Evolutionary conservation across 1,140 invertebrate species (phyloP), one percentile per base, ranked within the genome.

Genomic region (Babylonia areolata): DNA sequence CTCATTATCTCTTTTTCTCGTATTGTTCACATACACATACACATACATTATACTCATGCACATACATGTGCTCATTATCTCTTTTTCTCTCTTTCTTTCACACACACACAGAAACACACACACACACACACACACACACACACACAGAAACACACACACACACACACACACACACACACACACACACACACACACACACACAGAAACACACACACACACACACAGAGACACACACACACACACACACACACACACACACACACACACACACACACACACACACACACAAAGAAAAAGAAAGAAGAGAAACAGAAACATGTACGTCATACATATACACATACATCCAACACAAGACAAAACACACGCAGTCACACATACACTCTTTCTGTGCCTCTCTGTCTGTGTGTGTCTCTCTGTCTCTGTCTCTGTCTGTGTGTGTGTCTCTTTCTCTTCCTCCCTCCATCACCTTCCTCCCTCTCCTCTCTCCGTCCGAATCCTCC

Each of bases 181-280:
- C 31, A 31, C 73, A 77, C 1, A 5, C 37, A 46, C 46, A 78
- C 42, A 46, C 75, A 51, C 54, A 33, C 42, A 46, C 54, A n/a
- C 42, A 33, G 6, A 28, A 23, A 33, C 33, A 11, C 58, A 64
- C 81, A 20, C 58, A 64, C 33, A 28, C 71, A 37, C 42, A n/a
- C 31, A 33, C 71, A n/a, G 1, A 35, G 20, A 33, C 64, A 40
- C 35, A 35, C 37, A 69, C 82, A 35, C 1, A 6, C 75, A 39
- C 75, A 6, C 75, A 6, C 75, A 2, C 75, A 6, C 75, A 39
- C 75, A 28, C 58, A 69, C 82, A 35, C 58, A 33, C 58, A n/a
- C 54, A 46, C 84, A 79, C 6, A 35, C 75, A 31, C 42, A 46
- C 73, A 46, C 75, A 42, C 75, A 79, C 71, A 54, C 84, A 79